phyloP scores from a whole-genome alignment of 2,888 invertebrate genomes.

The Morinoia aosen region DNA sequence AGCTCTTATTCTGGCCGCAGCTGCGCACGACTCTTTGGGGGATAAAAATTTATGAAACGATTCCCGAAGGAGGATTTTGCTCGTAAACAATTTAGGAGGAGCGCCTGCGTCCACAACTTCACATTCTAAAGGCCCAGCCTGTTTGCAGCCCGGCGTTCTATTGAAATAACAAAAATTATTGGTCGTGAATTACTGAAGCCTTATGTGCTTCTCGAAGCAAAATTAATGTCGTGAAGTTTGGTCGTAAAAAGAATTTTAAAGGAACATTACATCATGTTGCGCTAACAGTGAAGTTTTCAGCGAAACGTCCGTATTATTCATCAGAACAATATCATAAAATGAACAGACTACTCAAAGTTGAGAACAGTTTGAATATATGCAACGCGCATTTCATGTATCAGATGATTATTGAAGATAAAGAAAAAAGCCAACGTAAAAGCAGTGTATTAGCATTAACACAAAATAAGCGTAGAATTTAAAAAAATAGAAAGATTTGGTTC shows the following conservation, averaged over 20 bases:
- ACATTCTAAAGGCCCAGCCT: not conserved
- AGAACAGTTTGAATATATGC: not conserved
- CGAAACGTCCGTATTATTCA: not conserved
- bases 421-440: too few species aligned
- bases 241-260: not conserved
- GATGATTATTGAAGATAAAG: not conserved
- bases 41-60: conserved; percentile 30
- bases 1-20: conserved; percentile 5
- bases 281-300: not conserved
- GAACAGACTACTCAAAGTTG: not conserved
- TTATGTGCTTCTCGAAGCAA: not conserved
- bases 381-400: not conserved
- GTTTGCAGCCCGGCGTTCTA: not conserved
- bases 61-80: conserved; percentile 20
- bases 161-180: conserved; percentile 5
- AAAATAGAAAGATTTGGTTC: too few species aligned
- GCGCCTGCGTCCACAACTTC: not conserved
- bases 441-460: too few species aligned
- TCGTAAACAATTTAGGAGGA: conserved; percentile 5
- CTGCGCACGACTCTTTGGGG: not conserved
- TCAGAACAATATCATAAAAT: not conserved
- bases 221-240: not conserved
- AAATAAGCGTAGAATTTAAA: too few species aligned
- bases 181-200: conserved; percentile 4
- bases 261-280: not conserved